These are phyloP conservation scores for Resseliella maxima DNA, from an alignment of 2,888 invertebrate species.

Conservation along the genomic window DNA sequence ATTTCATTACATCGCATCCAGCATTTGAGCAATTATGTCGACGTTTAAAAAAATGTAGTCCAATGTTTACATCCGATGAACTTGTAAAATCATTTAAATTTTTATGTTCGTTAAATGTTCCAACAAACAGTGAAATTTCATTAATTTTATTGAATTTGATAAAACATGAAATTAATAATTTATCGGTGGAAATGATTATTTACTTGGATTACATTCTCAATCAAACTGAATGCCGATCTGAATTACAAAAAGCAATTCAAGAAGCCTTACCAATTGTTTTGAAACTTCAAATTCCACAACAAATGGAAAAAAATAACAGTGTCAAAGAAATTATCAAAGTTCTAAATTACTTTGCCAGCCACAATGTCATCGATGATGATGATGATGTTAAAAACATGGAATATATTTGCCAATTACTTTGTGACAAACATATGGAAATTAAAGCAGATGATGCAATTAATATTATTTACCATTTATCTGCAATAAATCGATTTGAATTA, in stretches of 20 bases:
- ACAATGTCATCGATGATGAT: not conserved
- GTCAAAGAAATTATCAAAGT: not conserved
- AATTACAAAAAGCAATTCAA: not conserved
- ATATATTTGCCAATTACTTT: not conserved
- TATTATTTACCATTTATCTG: conserved; percentile 16
- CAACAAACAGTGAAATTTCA: not conserved
- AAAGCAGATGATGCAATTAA: not conserved
- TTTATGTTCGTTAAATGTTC: not conserved
- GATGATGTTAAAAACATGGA: not conserved
- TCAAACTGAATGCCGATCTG: conserved; percentile 28
- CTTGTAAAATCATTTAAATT: not conserved
- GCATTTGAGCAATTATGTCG: not conserved
- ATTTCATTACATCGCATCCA: conserved; percentile 37
- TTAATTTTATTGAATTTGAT: conserved; percentile 40
- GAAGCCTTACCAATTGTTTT: conserved; percentile 19
- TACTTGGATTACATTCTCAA: conserved; percentile 12
- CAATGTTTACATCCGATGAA: not conserved
- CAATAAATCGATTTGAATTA: not conserved
- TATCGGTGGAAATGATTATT: conserved; percentile 20
- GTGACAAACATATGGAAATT: not conserved
- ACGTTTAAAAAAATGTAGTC: not conserved
- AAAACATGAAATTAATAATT: conserved; percentile 39
- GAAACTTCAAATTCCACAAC: not conserved
- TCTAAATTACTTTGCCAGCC: not conserved
- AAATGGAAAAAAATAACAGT: not conserved